Evolutionary conservation across 2,888 invertebrate species (phyloP), one percentile per base, ranked within the genome.

Genomic region (Synanthedon vespiformis): DNA sequence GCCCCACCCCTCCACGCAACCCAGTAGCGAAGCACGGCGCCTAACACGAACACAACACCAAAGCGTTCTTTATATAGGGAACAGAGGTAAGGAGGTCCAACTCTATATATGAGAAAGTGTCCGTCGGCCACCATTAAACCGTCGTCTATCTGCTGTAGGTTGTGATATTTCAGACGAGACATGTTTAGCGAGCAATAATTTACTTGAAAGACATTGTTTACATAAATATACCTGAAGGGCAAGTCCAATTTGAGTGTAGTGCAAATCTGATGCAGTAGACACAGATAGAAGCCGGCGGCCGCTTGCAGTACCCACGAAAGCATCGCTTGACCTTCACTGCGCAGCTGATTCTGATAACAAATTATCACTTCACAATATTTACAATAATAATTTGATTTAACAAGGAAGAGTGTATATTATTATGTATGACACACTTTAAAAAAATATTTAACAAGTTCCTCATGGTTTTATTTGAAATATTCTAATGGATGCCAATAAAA

Each of bases 281-380:
- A 91, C 49, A 95, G 84, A 74, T 95, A 96, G 84, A 95, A 95
- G 12, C 95, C 95, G 55, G 94, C 93, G 0, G 95, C 94, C 4
- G 94, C 92, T 73, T 95, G 95, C 57, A 95, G 85, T 63, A 94
- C 93, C 90, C 94, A 92, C 49, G 92, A 91, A 49, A 95, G 83
- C 79, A 94, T 90, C 3, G 93, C 92, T 75, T 94, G 94, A 3
- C 91, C 91, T 68, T 95, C 94, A 56, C 90, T 90, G 56, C 93
- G 89, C 61, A 92, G 90, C 3, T 92, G 90, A 77, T 92, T 94
- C 92, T 93, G 2, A 34, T 34, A 34, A 10, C 34, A 34, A 6
- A 34, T 34, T 34, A 34, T 10, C 34, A 34, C 6, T 34, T 27
- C 4, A 27, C 1, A 27, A 27, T 27, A 22, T 27, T 27, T 27